Percentiles rank a stretch among this genome's conserved stretches.
These are phyloP conservation scores for Chrysina gloriosa DNA, from an alignment of 2,888 invertebrate species.

Conservation along the genomic window DNA sequence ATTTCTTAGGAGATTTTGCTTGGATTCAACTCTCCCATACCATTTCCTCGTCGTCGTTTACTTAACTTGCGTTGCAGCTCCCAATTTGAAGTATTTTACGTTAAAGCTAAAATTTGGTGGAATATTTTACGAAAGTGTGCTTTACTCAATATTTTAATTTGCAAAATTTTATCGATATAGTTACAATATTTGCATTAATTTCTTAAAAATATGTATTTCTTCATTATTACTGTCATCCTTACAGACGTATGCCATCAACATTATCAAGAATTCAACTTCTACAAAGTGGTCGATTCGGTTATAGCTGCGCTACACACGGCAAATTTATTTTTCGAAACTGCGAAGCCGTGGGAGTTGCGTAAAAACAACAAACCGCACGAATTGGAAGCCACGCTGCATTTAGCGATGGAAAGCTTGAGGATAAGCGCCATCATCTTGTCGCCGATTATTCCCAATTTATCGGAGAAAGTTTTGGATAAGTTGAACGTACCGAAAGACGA, in stretches of 20 bases:
- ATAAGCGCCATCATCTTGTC: constrained; percentile 83
- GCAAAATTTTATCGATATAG: not conserved
- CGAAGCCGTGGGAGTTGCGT: constrained; percentile 89
- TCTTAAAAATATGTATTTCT: not conserved
- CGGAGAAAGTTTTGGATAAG: constrained; percentile 77
- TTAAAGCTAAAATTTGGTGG: too few species aligned
- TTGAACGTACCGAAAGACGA: constrained; percentile 66
- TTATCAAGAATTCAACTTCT: constrained; percentile 83
- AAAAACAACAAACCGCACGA: constrained; percentile 69
- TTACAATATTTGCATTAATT: too few species aligned
- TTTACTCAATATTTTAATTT: constrained; percentile 53
- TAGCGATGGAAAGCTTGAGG: constrained; percentile 87
- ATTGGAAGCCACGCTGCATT: constrained; percentile 78
- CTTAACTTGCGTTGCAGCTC: too few species aligned
- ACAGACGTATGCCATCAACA: constrained; percentile 74
- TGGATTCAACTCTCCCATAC: too few species aligned
- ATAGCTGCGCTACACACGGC: constrained; percentile 80
- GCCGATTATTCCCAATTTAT: constrained; percentile 85
- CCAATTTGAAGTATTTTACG: too few species aligned
- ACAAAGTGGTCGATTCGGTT: constrained; percentile 83
- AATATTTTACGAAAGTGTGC: too few species aligned
- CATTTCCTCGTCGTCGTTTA: too few species aligned
- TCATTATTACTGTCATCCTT: constrained; percentile 21
- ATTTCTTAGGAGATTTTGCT: too few species aligned
- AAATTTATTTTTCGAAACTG: constrained; percentile 87